A percentile compares a stretch with the other conserved stretches of the same genome.
phyloP scores from a whole-genome alignment of 2,888 invertebrate genomes.

The Epinotia bilunana region DNA sequence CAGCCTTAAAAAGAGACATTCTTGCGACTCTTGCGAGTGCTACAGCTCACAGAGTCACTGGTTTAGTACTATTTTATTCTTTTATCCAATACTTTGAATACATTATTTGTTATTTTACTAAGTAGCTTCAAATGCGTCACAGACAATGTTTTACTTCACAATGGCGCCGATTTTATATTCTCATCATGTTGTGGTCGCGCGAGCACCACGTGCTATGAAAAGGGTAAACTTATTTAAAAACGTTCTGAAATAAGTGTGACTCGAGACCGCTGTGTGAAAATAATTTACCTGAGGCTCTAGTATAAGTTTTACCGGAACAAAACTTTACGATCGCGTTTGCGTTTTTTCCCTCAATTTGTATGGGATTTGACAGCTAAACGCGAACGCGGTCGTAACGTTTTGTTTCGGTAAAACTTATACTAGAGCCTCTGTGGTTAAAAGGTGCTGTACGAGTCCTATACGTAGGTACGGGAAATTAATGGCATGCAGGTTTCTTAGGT shows the following conservation, averaged over 20 bases:
- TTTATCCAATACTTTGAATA: too few relatives aligned
- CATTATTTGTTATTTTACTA: background rate
- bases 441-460: background rate
- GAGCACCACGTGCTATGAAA: slow-evolving; percentile 14
- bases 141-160: slow-evolving; percentile 30
- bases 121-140: slow-evolving; percentile 17
- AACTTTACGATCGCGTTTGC: too few relatives aligned
- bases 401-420: too few relatives aligned
- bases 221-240: slow-evolving; percentile 19
- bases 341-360: too few relatives aligned
- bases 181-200: slow-evolving; percentile 11
- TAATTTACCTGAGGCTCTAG: too few relatives aligned
- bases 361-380: too few relatives aligned
- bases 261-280: background rate
- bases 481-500: background rate
- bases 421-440: slow-evolving; percentile 3
- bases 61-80: too few relatives aligned
- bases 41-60: too few relatives aligned
- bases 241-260: slow-evolving; percentile 20
- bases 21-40: too few relatives aligned
- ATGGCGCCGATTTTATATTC: slow-evolving; percentile 30
- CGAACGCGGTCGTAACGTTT: too few relatives aligned
- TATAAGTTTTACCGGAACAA: too few relatives aligned
- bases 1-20: too few relatives aligned
- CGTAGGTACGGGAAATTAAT: background rate